Percentiles rank a stretch among this genome's conserved stretches.
phyloP scores from a whole-genome alignment of 2,888 invertebrate species.

The Crossocerus cetratus region DNA sequence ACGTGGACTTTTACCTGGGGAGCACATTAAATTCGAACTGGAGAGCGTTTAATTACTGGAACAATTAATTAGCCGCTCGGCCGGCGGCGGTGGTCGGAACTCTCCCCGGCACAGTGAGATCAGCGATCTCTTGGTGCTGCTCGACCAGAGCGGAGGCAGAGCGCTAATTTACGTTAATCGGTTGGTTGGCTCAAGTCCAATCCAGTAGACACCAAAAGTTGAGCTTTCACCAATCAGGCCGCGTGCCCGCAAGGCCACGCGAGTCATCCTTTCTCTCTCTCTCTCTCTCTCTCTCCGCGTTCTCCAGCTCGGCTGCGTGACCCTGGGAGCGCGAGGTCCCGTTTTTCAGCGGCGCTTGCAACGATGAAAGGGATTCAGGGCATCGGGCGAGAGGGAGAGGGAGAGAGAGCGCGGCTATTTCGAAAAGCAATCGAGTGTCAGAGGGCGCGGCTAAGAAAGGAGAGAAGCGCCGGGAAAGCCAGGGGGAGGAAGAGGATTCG shows the following conservation, averaged over 20 bases:
- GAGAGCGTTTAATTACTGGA: constrained; percentile 16
- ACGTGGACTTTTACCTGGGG: neutral
- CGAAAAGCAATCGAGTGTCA: constrained; percentile 56
- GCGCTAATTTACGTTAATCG: constrained; percentile 41
- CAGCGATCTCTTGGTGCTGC: no score
- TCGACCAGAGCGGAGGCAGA: neutral
- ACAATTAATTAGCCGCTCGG: constrained; percentile 34
- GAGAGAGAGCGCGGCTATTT: constrained; percentile 44
- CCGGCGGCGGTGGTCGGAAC: neutral
- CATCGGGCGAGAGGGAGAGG: neutral
- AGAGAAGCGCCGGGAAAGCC: constrained; percentile 17
- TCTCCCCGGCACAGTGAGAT: no score
- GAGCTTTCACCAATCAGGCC: neutral
- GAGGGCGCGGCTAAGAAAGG: constrained; percentile 67
- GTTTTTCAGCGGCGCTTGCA: no score
- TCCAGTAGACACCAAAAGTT: neutral
- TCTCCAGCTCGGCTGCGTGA: no score
- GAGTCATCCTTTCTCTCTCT: no score
- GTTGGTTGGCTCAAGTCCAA: constrained; percentile 38
- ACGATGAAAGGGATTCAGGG: no score
- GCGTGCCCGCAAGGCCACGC: no score
- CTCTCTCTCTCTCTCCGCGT: no score
- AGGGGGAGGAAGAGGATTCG: neutral
- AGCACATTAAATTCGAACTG: constrained; percentile 8
- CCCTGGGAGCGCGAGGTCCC: no score